phyloP scores from a whole-genome alignment of 2,113 vertebrate species.

The Motacilla tschutschensis region DNA sequence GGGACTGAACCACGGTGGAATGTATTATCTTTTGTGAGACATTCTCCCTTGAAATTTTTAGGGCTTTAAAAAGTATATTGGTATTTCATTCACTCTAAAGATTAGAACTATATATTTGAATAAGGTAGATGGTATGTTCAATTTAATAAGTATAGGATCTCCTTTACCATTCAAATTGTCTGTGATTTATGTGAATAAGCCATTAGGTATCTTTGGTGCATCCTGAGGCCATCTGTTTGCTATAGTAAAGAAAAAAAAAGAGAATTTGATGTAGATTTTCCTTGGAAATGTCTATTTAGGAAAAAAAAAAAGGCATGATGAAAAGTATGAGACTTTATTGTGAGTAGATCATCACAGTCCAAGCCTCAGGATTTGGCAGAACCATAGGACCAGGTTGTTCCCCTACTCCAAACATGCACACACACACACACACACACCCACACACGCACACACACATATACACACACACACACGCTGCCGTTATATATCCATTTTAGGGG shows the following conservation, averaged over 20 bases:
- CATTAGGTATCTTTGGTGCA: neutral
- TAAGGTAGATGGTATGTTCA: neutral
- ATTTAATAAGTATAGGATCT: fast-evolving
- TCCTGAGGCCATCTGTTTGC: neutral
- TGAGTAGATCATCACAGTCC: neutral
- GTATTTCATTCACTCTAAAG: neutral
- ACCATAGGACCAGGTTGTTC: neutral
- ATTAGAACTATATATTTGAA: neutral
- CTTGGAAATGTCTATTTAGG: neutral
- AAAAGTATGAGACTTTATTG: neutral
- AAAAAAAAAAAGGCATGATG: neutral
- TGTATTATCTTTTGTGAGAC: neutral
- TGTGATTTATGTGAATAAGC: neutral
- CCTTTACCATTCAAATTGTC: neutral
- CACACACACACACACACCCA: no score
- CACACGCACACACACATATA: no score
- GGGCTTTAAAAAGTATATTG: neutral
- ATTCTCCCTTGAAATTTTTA: neutral
- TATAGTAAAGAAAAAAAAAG: neutral
- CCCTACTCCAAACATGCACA: fast-evolving
- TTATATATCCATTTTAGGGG: neutral
- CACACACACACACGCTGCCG: no score
- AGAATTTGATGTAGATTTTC: neutral
- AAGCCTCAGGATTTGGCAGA: neutral
- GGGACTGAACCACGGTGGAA: neutral